Evolutionary conservation across 2,113 vertebrate species (phyloP).

Genomic region (Notechis scutatus): DNA sequence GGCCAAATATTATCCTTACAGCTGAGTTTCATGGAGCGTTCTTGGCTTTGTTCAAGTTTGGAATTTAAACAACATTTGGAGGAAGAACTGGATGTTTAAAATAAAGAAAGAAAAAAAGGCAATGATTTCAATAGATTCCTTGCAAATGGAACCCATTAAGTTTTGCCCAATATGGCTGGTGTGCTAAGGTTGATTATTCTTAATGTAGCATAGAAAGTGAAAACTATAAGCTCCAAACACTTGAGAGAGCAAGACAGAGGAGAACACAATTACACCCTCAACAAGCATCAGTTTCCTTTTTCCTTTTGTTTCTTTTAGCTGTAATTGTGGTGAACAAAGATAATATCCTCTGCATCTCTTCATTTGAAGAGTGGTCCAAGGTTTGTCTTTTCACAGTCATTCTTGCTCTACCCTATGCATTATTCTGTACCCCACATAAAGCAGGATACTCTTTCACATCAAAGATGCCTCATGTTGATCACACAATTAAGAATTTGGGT

Average conservation of each 20-base stretch:
- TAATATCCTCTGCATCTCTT: not conserved
- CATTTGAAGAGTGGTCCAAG: not conserved
- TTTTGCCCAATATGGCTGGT: not conserved
- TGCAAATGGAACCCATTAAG: not conserved
- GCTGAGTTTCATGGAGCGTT: constrained; percentile 12
- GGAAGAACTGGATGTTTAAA: not conserved
- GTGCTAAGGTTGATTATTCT: not conserved
- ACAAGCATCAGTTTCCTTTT: not conserved
- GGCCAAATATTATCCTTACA: not conserved
- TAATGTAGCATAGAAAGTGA: rapidly evolving
- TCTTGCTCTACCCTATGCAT: not conserved
- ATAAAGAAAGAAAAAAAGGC: not conserved
- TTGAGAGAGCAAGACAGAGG: not conserved
- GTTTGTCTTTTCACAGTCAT: not conserved
- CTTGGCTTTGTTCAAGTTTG: constrained; percentile 16
- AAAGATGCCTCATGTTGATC: not conserved
- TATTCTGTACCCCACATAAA: not conserved
- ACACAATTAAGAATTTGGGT: not conserved
- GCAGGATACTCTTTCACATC: not conserved
- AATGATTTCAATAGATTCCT: not conserved
- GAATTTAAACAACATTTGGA: constrained; percentile 12
- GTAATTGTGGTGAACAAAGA: not conserved
- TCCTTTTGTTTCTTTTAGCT: not conserved
- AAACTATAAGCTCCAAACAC: not conserved
- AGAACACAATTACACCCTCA: not conserved